These are phyloP conservation scores for Tigriopus japonicus DNA, from an alignment of 1,140 invertebrate species.

Conservation along the genomic window DNA sequence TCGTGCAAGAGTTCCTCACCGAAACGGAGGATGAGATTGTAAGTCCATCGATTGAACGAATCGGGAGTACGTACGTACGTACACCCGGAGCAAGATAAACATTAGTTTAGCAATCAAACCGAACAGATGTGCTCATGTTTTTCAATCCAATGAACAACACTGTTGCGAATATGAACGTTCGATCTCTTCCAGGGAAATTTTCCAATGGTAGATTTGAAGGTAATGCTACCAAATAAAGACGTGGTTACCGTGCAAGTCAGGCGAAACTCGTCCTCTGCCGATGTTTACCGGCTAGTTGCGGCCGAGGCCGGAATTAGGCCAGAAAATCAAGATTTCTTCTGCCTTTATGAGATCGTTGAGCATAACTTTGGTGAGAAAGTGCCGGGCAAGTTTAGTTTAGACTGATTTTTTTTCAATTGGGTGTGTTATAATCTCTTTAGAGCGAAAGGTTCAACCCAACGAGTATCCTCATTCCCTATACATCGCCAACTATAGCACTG, in stretches of 20 bases:
- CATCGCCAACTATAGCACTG: conserved; percentile 98
- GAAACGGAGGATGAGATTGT: conserved; percentile 63
- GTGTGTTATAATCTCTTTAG: conserved; percentile 29
- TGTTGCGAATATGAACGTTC: not conserved
- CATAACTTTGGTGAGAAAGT: conserved; percentile 70
- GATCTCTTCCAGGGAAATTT: conserved; percentile 38
- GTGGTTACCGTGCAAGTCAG: conserved; percentile 79
- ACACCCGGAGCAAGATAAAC: too few species aligned
- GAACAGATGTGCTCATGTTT: too few species aligned
- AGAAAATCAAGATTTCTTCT: conserved; percentile 73
- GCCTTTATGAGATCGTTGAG: conserved; percentile 94
- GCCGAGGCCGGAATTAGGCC: conserved; percentile 61
- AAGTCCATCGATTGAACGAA: conserved; percentile 17
- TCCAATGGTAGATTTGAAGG: conserved; percentile 79
- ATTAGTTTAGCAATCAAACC: too few species aligned
- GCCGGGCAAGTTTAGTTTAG: not conserved
- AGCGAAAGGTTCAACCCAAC: conserved; percentile 75
- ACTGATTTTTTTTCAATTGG: conserved; percentile 3
- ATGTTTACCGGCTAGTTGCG: conserved; percentile 75
- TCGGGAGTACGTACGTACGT: too few species aligned
- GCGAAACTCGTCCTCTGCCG: conserved; percentile 69
- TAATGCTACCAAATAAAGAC: conserved; percentile 56
- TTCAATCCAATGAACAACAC: not conserved
- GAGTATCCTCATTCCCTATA: conserved; percentile 95
- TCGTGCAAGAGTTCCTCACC: conserved; percentile 91